phyloP scores from a whole-genome alignment of 2,888 invertebrate species.

The Temnothorax ravouxi region DNA sequence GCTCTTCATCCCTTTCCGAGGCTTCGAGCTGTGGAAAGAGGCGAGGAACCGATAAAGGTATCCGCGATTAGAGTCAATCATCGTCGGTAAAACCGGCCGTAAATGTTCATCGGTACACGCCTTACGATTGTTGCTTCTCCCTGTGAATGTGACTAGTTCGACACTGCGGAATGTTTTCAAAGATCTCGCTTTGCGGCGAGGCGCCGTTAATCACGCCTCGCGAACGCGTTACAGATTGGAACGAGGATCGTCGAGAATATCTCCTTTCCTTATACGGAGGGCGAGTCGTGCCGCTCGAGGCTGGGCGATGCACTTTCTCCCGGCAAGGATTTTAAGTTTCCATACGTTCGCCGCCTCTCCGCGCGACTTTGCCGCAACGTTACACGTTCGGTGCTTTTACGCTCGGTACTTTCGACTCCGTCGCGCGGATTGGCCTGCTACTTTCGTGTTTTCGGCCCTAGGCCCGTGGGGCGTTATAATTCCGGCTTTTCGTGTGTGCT shows the following conservation, averaged over 20 bases:
- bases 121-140: conserved; percentile 20
- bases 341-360: conserved; percentile 41
- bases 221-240: conserved; percentile 12
- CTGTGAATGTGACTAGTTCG: conserved; percentile 47
- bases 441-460: conserved; percentile 41
- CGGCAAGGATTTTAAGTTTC: conserved; percentile 53
- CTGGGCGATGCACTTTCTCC: conserved; percentile 66
- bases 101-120: conserved; percentile 10
- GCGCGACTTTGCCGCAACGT: conserved; percentile 21
- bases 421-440: conserved; percentile 46
- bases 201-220: neutral
- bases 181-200: conserved; percentile 12
- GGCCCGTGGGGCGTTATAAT: conserved; percentile 48
- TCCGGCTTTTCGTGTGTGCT: conserved; percentile 63
- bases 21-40: neutral
- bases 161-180: conserved; percentile 42
- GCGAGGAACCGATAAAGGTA: conserved; percentile 10
- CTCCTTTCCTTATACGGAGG: conserved; percentile 41
- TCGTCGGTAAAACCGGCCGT: conserved; percentile 17
- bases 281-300: conserved; percentile 59
- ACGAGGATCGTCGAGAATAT: conserved; percentile 20
- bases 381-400: neutral
- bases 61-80: conserved; percentile 17
- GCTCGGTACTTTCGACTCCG: conserved; percentile 13
- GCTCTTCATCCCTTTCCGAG: neutral